These are phyloP conservation scores for Cyaniris semiargus DNA, from an alignment of 2,888 invertebrate species.

Conservation along the genomic window DNA sequence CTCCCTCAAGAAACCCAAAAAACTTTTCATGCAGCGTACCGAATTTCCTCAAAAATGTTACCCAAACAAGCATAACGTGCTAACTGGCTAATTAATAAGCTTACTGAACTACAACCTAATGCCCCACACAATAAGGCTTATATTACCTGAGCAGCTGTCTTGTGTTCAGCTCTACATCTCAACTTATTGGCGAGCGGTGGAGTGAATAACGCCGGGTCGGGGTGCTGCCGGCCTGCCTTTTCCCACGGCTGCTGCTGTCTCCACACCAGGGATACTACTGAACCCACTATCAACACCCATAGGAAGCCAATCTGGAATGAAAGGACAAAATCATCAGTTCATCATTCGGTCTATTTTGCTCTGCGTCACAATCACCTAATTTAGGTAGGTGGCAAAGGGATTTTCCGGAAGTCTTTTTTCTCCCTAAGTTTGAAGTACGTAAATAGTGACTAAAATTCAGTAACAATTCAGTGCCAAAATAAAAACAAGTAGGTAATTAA, in stretches of 20 bases:
- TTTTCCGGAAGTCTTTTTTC: too few relatives aligned
- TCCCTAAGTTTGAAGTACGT: too few relatives aligned
- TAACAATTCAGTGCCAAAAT: too few relatives aligned
- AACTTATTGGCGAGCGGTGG: conserved; percentile 62
- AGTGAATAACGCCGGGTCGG: conserved; percentile 69
- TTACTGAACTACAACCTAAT: too few relatives aligned
- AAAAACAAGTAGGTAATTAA: too few relatives aligned
- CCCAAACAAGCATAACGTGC: conserved; percentile 28
- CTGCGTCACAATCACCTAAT: background rate
- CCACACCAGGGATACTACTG: conserved; percentile 59
- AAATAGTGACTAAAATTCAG: too few relatives aligned
- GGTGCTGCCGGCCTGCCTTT: conserved; percentile 52
- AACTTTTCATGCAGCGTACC: background rate
- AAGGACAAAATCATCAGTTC: background rate
- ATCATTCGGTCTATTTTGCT: too few relatives aligned
- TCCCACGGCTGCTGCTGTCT: conserved; percentile 68
- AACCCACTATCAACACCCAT: conserved; percentile 65
- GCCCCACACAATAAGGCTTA: background rate
- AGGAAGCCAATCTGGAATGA: conserved; percentile 61
- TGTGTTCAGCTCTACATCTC: conserved; percentile 47
- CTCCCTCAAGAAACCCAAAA: background rate
- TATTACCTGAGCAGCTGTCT: conserved; percentile 54
- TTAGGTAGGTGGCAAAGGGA: too few relatives aligned
- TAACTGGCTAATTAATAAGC: background rate
- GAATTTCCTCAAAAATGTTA: background rate